phyloP scores from a whole-genome alignment of 2,113 vertebrate genomes.

The Archilochus colubris region DNA sequence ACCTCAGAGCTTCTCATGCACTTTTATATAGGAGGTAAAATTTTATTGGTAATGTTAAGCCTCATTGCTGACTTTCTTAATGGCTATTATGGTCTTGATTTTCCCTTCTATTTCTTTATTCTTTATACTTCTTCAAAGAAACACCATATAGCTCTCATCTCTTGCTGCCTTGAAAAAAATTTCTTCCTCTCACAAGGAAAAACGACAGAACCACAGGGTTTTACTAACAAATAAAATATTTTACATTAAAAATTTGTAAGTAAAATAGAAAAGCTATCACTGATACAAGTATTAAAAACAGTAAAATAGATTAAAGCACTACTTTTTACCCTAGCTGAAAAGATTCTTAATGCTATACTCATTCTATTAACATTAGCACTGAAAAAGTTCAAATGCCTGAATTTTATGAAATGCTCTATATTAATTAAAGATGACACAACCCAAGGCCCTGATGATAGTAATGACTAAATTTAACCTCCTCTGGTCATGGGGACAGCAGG shows the following conservation, averaged over 20 bases:
- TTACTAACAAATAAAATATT: neutral
- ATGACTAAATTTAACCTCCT: neutral
- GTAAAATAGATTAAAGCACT: neutral
- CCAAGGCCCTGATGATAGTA: neutral
- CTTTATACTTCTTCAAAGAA: neutral
- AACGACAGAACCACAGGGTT: neutral
- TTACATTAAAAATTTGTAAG: neutral
- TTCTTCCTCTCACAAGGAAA: neutral
- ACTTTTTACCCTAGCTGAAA: neutral
- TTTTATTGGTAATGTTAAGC: slow-evolving; percentile 2
- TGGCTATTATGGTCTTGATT: neutral
- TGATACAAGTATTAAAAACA: neutral
- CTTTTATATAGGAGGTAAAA: neutral
- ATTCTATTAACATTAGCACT: neutral
- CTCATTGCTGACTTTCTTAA: neutral
- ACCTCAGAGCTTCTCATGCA: neutral
- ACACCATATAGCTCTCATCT: neutral
- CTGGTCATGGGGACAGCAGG: neutral
- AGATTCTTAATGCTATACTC: neutral
- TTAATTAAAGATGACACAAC: neutral
- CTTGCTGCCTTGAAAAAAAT: neutral
- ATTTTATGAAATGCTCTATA: neutral
- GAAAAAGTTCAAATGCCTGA: neutral
- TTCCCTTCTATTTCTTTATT: neutral
- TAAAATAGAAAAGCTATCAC: neutral